Conservation (phyloP, 2,797 vertebrate species). For the Chelon auratus region DNA sequence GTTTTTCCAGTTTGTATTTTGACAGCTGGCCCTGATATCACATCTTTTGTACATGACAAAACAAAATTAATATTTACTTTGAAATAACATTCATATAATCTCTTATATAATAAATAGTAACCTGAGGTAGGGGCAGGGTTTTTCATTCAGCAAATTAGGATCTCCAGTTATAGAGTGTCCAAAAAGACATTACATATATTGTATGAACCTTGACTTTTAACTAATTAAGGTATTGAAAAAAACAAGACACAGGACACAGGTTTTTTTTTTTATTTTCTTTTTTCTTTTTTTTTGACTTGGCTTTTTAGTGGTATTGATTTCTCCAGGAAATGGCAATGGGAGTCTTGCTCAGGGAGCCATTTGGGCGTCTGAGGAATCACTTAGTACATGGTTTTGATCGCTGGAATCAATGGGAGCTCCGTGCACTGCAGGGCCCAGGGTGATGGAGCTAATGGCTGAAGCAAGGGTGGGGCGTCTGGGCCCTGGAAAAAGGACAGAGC, state of each 20-base stretch:
- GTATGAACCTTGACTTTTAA: conserved; percentile 24
- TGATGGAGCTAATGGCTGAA: conserved; percentile 82
- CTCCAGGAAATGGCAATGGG: conserved; percentile 87
- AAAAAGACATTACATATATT: not conserved
- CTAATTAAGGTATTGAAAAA: conserved; percentile 39
- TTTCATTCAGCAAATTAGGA: not conserved
- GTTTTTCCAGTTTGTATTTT: conserved; percentile 4
- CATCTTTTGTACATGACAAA: conserved; percentile 16
- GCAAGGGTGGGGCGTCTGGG: conserved; percentile 76
- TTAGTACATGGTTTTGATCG: conserved; percentile 85
- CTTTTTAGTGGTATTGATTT: conserved; percentile 90
- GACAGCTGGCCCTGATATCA: conserved; percentile 33
- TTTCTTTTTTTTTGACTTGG: conserved; percentile 69
- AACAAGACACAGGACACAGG: conserved; percentile 49
- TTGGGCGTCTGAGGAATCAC: conserved; percentile 89
- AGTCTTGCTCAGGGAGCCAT: conserved; percentile 88
- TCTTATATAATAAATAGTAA: not conserved
- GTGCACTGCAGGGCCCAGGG: conserved; percentile 73
- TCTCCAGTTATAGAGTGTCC: not conserved
- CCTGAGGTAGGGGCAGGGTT: not conserved
- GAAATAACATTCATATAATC: not conserved
- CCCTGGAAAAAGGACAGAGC: conserved; percentile 16
- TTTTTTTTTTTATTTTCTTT: conserved; percentile 52
- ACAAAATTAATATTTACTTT: conserved; percentile 14
- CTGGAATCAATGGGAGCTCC: conserved; percentile 84